Evolutionary conservation across 2,113 vertebrate genomes (phyloP), one percentile per base, ranked within the genome.

Genomic region (Zosterops lateralis): DNA sequence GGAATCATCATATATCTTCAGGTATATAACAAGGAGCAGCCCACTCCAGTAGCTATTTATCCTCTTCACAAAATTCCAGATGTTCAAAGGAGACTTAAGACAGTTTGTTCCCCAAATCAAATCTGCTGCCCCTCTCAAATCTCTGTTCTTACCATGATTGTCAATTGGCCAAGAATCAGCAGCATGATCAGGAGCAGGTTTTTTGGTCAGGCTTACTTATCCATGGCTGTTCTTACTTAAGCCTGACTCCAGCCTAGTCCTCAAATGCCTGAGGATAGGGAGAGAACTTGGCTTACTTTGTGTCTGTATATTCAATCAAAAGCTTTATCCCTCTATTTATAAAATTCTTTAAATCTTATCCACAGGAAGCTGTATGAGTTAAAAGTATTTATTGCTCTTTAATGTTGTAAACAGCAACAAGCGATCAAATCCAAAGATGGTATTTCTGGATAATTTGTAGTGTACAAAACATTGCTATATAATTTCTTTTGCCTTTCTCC

Each of bases 361-460:
- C 45, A 31, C 28, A 57, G 62, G 57, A 90, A 90, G 5, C 44
- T 75, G 15, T 84, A 17, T 51, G 17, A 74, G 15, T 62, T 66
- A 66, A 24, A 84, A 74, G 21, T 84, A 68, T 18, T 51, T 83
- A 34, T 18, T 87, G 10, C 58, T 94, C 57, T 79, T 85, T 75
- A 74, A 57, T 74, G 17, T 67, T 88, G 44, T 22, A 62, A 73
- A 68, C 29, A 68, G 34, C 65, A 74, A 71, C 28, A 62, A 64
- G 21, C 0, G 0, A 53, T 72, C 44, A 8, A 77, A 68, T 75
- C 44, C n/a, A 34, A 67, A 67, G 68, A 53, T 9, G 3, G 17
- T 53, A 64, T 77, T 92, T 92, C 56, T 87, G 76, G 14, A 32
- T 90, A 77, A 81, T 68, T 40, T 50, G 8, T 36, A 51, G 44